These are phyloP conservation scores for Troides aeacus DNA, from an alignment of 2,888 invertebrate species.

Conservation along the genomic window DNA sequence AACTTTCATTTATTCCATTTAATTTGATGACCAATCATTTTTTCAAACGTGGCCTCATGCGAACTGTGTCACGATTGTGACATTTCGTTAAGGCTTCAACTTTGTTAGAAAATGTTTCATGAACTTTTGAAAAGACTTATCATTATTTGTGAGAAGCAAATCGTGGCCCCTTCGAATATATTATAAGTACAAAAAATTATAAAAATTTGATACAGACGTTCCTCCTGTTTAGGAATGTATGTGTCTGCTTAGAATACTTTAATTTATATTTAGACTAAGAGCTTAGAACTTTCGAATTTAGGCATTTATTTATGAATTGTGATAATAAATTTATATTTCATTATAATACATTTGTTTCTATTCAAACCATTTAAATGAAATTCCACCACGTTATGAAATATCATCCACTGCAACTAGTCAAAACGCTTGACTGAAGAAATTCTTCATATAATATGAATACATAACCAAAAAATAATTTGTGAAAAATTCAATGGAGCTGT, in stretches of 20 bases:
- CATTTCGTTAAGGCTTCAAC: constrained; percentile 49
- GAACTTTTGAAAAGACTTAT: constrained; percentile 28
- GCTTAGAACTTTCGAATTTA: constrained; percentile 62
- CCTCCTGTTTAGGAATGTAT: constrained; percentile 42
- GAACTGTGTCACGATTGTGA: constrained; percentile 56
- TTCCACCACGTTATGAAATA: too few species aligned
- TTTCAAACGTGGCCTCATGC: constrained; percentile 11
- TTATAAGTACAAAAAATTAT: constrained; percentile 52
- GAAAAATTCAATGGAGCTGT: too few species aligned
- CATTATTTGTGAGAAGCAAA: constrained; percentile 27
- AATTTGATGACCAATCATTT: constrained; percentile 39
- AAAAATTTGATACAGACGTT: constrained; percentile 39
- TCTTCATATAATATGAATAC: too few species aligned
- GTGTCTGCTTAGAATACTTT: constrained; percentile 58
- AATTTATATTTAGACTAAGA: constrained; percentile 72
- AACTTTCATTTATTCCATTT: constrained; percentile 30
- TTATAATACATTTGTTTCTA: constrained; percentile 34
- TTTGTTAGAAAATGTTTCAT: constrained; percentile 36
- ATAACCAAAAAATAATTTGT: too few species aligned
- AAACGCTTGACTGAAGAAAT: too few species aligned
- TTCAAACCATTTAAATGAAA: constrained; percentile 3
- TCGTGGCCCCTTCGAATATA: constrained; percentile 37
- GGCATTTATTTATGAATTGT: constrained; percentile 76
- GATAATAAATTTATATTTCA: constrained; percentile 75
- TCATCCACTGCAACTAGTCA: too few species aligned